Percentiles rank a stretch among this genome's conserved stretches.
Conservation (phyloP, 2,888 invertebrate genomes). For the Drosophila niveifrons region DNA sequence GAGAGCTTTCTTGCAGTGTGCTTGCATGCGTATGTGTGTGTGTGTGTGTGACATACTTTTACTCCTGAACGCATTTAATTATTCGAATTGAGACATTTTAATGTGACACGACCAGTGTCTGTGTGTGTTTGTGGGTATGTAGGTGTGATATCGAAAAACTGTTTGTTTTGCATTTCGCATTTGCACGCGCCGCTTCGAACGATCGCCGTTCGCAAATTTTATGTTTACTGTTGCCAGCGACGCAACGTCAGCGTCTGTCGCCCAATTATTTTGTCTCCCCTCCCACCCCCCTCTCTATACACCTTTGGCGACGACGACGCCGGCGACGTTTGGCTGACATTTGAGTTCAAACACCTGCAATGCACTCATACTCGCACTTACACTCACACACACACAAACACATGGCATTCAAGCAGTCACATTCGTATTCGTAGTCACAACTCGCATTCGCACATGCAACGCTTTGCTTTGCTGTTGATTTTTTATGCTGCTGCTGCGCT, state of each 20-base stretch:
- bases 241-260: constrained; percentile 64
- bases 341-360: constrained; percentile 81
- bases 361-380: constrained; percentile 57
- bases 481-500: constrained; percentile 50
- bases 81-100: constrained; percentile 73
- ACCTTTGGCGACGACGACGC: constrained; percentile 40
- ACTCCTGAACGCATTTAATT: constrained; percentile 78
- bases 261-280: constrained; percentile 53
- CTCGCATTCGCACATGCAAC: constrained; percentile 7
- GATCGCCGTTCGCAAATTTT: constrained; percentile 56
- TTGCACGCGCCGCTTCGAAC: constrained; percentile 61
- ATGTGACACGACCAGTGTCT: constrained; percentile 4
- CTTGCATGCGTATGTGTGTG: constrained; percentile 4
- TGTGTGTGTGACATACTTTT: constrained; percentile 70
- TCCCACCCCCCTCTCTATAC: constrained; percentile 1
- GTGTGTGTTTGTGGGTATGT: constrained; percentile 26
- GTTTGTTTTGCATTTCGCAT: constrained; percentile 80
- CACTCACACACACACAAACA: constrained; percentile 16
- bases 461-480: constrained; percentile 59
- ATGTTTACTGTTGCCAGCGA: constrained; percentile 53
- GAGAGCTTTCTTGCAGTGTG: constrained; percentile 31
- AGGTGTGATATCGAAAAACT: constrained; percentile 65
- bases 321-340: constrained; percentile 69
- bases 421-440: constrained; percentile 2
- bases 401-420: constrained; percentile 9